These are phyloP conservation scores for Euproctis similis DNA, from an alignment of 2,888 invertebrate genomes.

Conservation along the genomic window DNA sequence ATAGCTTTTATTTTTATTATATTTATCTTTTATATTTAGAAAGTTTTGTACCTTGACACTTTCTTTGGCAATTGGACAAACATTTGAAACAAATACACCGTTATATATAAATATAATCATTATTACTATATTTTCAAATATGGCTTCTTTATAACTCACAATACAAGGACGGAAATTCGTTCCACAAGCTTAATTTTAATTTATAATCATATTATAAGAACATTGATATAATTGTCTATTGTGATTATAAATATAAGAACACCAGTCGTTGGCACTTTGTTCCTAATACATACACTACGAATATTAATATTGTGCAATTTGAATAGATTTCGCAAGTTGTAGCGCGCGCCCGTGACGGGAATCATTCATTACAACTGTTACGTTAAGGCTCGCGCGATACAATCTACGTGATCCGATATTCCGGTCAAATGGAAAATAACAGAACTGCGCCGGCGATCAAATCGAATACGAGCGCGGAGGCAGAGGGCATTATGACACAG, in stretches of 20 bases:
- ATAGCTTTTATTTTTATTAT: slow-evolving; percentile 27
- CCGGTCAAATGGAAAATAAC: slow-evolving; percentile 17
- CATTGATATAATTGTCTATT: slow-evolving; percentile 12
- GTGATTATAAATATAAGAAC: slow-evolving; percentile 21
- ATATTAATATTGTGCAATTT: slow-evolving; percentile 14
- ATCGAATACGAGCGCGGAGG: no score
- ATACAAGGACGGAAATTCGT: slow-evolving; percentile 44
- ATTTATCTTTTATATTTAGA: slow-evolving; percentile 26
- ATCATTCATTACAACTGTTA: slow-evolving; percentile 17
- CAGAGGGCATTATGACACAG: slow-evolving; percentile 22
- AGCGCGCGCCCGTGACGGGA: slow-evolving; percentile 17
- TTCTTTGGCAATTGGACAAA: slow-evolving; percentile 63
- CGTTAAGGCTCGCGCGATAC: slow-evolving; percentile 28
- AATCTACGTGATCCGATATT: slow-evolving; percentile 28
- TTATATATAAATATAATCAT: slow-evolving; percentile 22
- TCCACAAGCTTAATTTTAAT: slow-evolving; percentile 23
- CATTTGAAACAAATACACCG: slow-evolving; percentile 30
- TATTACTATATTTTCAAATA: slow-evolving; percentile 28
- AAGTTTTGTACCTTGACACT: slow-evolving; percentile 54
- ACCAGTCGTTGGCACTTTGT: slow-evolving; percentile 22
- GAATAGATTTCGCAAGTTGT: slow-evolving; percentile 20
- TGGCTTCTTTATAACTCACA: slow-evolving; percentile 28
- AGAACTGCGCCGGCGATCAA: slow-evolving; percentile 5
- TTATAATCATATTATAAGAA: slow-evolving; percentile 8
- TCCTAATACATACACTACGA: slow-evolving; percentile 10